phyloP scores from a whole-genome alignment of 2,888 invertebrate genomes.

The Cotesia congregata region DNA sequence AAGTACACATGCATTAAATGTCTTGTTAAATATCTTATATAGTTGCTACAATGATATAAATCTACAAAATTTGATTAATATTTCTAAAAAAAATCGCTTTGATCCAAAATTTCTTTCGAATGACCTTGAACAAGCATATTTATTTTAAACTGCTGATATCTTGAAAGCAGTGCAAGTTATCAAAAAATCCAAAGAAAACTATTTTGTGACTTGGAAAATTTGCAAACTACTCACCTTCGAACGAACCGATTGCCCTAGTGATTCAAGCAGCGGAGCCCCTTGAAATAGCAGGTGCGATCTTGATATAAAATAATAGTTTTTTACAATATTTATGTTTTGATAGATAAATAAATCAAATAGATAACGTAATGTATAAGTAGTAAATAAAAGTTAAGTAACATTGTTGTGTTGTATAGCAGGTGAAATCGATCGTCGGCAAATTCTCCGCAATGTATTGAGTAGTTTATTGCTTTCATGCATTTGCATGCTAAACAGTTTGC shows the following conservation, averaged over 20 bases:
- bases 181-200: not conserved
- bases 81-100: too few species aligned
- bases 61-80: too few species aligned
- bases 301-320: not conserved
- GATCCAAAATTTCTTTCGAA: not conserved
- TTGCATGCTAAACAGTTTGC: conserved; percentile 70
- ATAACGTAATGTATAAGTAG: not conserved
- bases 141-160: not conserved
- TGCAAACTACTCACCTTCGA: not conserved
- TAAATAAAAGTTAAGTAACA: conserved; percentile 26
- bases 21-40: too few species aligned
- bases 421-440: conserved; percentile 67
- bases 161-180: not conserved
- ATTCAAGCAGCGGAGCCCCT: too few species aligned
- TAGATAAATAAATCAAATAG: not conserved
- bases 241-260: too few species aligned
- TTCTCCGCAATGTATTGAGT: conserved; percentile 69
- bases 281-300: too few species aligned
- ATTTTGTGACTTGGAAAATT: not conserved
- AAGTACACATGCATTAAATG: too few species aligned
- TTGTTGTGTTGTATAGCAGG: conserved; percentile 36
- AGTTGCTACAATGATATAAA: too few species aligned
- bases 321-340: not conserved
- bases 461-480: conserved; percentile 70
- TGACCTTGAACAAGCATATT: not conserved